Conservation (phyloP, 2,888 invertebrate species). For the Campaea margaritaria region DNA sequence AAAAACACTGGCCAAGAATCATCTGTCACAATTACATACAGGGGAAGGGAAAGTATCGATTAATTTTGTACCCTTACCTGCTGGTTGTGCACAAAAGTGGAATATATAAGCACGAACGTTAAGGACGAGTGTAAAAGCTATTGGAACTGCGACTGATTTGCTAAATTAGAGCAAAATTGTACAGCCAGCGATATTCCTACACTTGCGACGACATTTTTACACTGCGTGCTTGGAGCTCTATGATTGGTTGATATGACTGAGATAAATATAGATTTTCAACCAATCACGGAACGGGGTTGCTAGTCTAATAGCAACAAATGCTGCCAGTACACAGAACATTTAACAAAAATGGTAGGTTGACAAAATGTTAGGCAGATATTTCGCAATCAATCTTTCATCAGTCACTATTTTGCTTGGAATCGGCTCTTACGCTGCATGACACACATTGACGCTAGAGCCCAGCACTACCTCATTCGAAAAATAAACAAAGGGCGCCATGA, state of each 20-base stretch:
- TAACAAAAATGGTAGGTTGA: slow-evolving; percentile 23
- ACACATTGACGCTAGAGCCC: too few relatives aligned
- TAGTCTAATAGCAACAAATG: slow-evolving; percentile 34
- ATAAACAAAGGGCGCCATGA: too few relatives aligned
- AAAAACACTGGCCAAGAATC: slow-evolving; percentile 68
- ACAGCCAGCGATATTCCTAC: slow-evolving; percentile 47
- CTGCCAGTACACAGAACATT: slow-evolving; percentile 33
- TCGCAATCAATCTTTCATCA: too few relatives aligned
- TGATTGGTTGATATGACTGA: slow-evolving; percentile 61
- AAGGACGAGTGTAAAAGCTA: slow-evolving; percentile 41
- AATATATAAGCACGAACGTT: slow-evolving; percentile 37
- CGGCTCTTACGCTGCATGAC: too few relatives aligned
- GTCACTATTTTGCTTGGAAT: too few relatives aligned
- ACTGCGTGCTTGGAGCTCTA: slow-evolving; percentile 68
- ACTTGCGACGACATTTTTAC: slow-evolving; percentile 77
- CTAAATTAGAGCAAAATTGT: slow-evolving; percentile 50
- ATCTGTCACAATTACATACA: slow-evolving; percentile 67
- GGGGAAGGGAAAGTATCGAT: slow-evolving; percentile 64
- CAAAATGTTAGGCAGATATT: too few relatives aligned
- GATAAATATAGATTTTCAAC: slow-evolving; percentile 41
- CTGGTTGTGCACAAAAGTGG: slow-evolving; percentile 31
- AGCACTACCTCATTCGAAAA: too few relatives aligned
- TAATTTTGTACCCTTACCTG: slow-evolving; percentile 51
- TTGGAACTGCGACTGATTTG: slow-evolving; percentile 57
- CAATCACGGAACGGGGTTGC: slow-evolving; percentile 52